These are phyloP conservation scores for Pandemis heparana DNA, from an alignment of 2,888 invertebrate species.

Conservation along the genomic window DNA sequence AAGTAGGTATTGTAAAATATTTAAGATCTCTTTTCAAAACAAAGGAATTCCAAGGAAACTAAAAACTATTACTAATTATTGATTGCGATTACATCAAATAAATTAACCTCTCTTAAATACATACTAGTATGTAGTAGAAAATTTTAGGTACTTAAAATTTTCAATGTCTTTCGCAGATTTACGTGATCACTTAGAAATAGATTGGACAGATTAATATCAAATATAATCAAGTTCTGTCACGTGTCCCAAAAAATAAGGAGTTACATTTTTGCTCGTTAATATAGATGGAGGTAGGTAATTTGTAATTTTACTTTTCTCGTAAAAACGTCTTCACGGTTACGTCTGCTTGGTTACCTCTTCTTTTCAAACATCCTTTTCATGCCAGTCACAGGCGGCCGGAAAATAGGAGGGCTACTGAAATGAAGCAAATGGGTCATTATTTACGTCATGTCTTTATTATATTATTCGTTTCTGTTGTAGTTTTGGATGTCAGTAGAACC, in stretches of 20 bases:
- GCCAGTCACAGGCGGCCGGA: conserved; percentile 21
- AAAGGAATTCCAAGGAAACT: background rate
- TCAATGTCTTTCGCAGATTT: background rate
- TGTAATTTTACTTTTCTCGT: background rate
- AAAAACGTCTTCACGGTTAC: background rate
- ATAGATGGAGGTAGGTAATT: background rate
- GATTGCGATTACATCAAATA: background rate
- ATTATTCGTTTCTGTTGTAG: background rate
- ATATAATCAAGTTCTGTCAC: too few species aligned
- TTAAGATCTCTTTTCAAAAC: background rate
- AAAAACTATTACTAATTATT: background rate
- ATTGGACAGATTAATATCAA: too few species aligned
- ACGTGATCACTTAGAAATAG: too few species aligned
- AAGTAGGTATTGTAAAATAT: background rate
- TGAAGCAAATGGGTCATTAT: conserved; percentile 15
- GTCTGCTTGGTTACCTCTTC: conserved; percentile 17
- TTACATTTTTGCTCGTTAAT: too few species aligned
- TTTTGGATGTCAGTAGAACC: background rate
- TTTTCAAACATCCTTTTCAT: conserved; percentile 25
- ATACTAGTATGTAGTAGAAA: too few species aligned
- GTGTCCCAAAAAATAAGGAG: too few species aligned
- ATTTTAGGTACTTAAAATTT: background rate
- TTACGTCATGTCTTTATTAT: conserved; percentile 5
- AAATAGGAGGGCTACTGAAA: conserved; percentile 15
- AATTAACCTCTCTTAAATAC: background rate